These are phyloP conservation scores for Diacarnus erythraeanus DNA, from an alignment of 37 sponge, comb jelly and placozoan species.

Conservation along the genomic window DNA sequence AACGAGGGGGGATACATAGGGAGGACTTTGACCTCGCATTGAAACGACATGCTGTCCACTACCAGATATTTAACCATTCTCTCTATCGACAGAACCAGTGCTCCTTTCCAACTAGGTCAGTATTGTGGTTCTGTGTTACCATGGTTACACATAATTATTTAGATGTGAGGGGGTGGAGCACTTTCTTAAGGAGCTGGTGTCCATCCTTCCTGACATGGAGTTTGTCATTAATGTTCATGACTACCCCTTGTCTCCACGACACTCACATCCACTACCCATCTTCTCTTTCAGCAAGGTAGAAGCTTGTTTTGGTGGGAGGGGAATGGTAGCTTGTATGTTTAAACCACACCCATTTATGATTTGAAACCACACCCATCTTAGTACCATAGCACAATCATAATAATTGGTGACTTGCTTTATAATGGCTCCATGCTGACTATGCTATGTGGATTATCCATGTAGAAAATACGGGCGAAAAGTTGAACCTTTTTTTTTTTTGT, in stretches of 20 bases:
- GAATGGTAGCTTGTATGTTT: background rate
- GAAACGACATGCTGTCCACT: conserved; percentile 55
- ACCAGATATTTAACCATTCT: conserved; percentile 76
- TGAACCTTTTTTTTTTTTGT: too few species aligned
- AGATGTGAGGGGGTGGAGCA: conserved; percentile 90
- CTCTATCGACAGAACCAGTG: conserved; percentile 72
- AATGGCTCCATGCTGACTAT: too few species aligned
- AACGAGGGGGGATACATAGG: conserved; percentile 58
- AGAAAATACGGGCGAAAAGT: too few species aligned
- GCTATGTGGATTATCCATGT: too few species aligned
- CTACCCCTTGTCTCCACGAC: conserved; percentile 66
- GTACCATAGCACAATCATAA: too few species aligned
- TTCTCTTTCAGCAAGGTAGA: conserved; percentile 87
- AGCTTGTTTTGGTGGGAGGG: background rate
- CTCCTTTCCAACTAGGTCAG: conserved; percentile 65
- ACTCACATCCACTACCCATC: conserved; percentile 60
- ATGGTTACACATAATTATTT: background rate
- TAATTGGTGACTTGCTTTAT: too few species aligned
- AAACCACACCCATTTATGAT: background rate
- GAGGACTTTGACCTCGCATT: conserved; percentile 51
- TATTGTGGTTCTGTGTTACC: background rate
- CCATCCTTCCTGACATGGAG: conserved; percentile 78
- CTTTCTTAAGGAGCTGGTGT: conserved; percentile 60
- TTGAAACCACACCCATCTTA: too few species aligned
- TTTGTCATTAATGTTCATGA: conserved; percentile 78